Evolutionary conservation across 2,888 invertebrate species (phyloP).

Genomic region (Heliconius ethilla): DNA sequence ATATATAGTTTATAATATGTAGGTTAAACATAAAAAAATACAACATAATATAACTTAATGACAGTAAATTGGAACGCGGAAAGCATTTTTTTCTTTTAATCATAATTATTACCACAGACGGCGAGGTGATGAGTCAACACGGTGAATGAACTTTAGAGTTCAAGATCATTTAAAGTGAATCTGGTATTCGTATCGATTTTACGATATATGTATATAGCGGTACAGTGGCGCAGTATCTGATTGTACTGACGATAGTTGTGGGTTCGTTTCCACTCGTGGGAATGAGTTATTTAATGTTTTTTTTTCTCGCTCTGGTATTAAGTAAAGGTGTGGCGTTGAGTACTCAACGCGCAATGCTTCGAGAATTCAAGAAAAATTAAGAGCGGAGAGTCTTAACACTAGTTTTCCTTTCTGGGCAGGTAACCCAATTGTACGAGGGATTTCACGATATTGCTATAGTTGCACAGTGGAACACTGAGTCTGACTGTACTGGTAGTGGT

Average conservation of each 20-base stretch:
- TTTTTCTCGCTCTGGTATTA: not conserved
- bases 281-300: not conserved
- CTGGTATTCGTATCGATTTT: not conserved
- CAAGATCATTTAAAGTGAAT: slow-evolving; percentile 12
- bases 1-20: too few relatives aligned
- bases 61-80: not conserved
- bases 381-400: not conserved
- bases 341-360: not conserved
- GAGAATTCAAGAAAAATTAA: not conserved
- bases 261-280: not conserved
- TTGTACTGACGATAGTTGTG: not conserved
- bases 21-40: not conserved
- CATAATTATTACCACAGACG: not conserved
- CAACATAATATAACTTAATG: not conserved
- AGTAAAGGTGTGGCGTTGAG: not conserved
- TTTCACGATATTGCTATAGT: too few relatives aligned
- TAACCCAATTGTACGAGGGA: too few relatives aligned
- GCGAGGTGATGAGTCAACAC: not conserved
- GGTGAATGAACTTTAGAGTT: slow-evolving; percentile 11
- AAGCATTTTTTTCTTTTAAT: not conserved
- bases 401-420: too few relatives aligned
- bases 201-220: not conserved
- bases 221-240: not conserved
- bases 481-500: too few relatives aligned
- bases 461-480: too few relatives aligned